A percentile compares a stretch with the other conserved stretches of the same genome.
phyloP scores from a whole-genome alignment of 2,888 invertebrate species.

The Byasa hedistus region DNA sequence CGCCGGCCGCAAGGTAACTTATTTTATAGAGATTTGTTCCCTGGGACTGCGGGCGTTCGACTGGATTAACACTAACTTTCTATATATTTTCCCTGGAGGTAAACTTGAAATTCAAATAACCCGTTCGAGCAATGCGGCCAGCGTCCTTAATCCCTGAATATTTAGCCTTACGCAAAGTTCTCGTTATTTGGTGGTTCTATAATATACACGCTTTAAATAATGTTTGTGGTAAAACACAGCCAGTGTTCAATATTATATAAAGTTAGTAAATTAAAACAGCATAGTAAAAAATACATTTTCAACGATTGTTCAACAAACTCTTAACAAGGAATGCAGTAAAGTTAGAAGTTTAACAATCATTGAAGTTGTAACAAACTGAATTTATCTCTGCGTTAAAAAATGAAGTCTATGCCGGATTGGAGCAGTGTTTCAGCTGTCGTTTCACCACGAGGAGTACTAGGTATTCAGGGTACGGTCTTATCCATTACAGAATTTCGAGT shows the following conservation, averaged over 20 bases:
- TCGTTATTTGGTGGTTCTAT: not conserved
- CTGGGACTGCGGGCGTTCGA: conserved; percentile 11
- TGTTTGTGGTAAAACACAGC: not conserved
- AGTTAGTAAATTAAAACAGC: not conserved
- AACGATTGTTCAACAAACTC: conserved; percentile 4
- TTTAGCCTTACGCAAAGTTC: conserved; percentile 16
- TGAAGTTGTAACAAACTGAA: conserved; percentile 10
- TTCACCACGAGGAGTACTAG: not conserved
- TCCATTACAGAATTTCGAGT: not conserved
- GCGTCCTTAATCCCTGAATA: conserved; percentile 18
- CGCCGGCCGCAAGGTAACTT: conserved; percentile 8
- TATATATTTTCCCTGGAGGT: conserved; percentile 16
- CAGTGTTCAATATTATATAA: not conserved
- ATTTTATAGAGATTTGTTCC: conserved; percentile 16
- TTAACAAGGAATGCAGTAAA: conserved; percentile 11
- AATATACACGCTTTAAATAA: not conserved
- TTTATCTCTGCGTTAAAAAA: not conserved
- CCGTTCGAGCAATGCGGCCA: conserved; percentile 6
- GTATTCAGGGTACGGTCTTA: not conserved
- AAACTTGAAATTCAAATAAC: conserved; percentile 26
- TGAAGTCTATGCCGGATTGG: not conserved
- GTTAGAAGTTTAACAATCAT: conserved; percentile 12
- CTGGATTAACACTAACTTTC: conserved; percentile 14
- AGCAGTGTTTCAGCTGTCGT: not conserved
- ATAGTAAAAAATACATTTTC: not conserved